Percentiles rank a stretch among this genome's conserved stretches.
phyloP scores from a whole-genome alignment of 2,797 vertebrate species.

The Taenioides sp. region DNA sequence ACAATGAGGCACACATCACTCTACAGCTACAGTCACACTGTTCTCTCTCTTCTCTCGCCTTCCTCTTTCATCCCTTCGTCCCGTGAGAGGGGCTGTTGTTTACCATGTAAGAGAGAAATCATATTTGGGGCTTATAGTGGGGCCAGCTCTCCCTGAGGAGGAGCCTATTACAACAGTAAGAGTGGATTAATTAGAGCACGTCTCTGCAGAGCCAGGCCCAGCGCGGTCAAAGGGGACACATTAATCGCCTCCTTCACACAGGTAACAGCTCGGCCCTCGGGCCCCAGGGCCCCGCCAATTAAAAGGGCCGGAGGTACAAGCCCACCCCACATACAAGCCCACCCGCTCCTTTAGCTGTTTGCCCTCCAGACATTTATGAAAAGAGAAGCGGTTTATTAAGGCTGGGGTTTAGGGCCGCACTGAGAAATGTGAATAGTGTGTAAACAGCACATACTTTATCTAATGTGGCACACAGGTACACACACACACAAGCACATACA shows the following conservation, averaged over 20 bases:
- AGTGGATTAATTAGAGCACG: conserved; percentile 94
- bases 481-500: no score
- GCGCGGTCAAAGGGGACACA: conserved; percentile 81
- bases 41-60: conserved; percentile 32
- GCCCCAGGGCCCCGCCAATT: conserved; percentile 74
- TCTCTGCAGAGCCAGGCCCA: conserved; percentile 80
- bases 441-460: conserved; percentile 28
- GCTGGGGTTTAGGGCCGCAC: conserved; percentile 38
- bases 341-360: conserved; percentile 67
- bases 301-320: conserved; percentile 74
- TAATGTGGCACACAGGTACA: neutral
- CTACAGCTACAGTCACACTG: conserved; percentile 22
- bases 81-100: conserved; percentile 84
- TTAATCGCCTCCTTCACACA: conserved; percentile 77
- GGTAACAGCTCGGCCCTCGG: conserved; percentile 69
- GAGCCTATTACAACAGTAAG: conserved; percentile 92
- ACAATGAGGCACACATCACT: conserved; percentile 23
- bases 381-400: conserved; percentile 55
- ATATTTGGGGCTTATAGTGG: conserved; percentile 81
- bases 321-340: conserved; percentile 63
- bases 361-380: conserved; percentile 68
- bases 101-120: conserved; percentile 91
- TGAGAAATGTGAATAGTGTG: conserved; percentile 31
- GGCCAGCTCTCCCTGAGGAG: conserved; percentile 80
- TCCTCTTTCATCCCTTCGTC: conserved; percentile 46